Evolutionary conservation across 2,888 invertebrate species (phyloP).

Genomic region (Zygogramma bicolorata): DNA sequence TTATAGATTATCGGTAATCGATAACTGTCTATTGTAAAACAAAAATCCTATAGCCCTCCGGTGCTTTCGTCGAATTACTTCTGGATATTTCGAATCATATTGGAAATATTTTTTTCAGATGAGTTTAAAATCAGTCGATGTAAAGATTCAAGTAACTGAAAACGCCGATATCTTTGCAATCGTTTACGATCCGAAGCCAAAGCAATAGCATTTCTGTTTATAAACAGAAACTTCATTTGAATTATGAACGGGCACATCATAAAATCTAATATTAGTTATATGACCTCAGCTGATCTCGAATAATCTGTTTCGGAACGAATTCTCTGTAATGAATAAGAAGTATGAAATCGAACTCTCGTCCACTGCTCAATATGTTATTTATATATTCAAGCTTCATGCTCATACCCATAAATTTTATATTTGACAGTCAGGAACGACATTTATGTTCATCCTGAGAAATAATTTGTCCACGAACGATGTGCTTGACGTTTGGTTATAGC

Average conservation of each 20-base stretch:
- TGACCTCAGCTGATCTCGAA: conserved; percentile 35
- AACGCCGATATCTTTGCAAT: neutral
- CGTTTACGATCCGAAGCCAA: neutral
- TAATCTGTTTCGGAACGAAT: conserved; percentile 39
- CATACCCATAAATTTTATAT: neutral
- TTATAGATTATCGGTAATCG: no score
- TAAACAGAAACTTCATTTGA: conserved; percentile 35
- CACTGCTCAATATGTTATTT: conserved; percentile 3
- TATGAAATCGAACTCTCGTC: conserved; percentile 21
- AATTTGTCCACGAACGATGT: neutral
- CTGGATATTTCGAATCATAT: no score
- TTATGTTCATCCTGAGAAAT: neutral
- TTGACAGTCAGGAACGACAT: neutral
- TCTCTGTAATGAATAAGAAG: conserved; percentile 29
- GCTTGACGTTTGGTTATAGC: neutral
- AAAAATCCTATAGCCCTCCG: no score
- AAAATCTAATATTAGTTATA: conserved; percentile 36
- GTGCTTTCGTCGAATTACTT: no score
- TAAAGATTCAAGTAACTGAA: neutral
- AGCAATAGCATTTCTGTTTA: neutral
- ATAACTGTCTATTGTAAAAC: no score
- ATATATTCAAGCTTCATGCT: neutral
- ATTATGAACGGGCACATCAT: conserved; percentile 37
- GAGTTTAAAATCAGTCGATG: no score
- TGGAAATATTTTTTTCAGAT: no score